Evolutionary conservation across 53 echinoderm and acorn worm genomes (phyloP).

Genomic region (Zoroaster sp.): DNA sequence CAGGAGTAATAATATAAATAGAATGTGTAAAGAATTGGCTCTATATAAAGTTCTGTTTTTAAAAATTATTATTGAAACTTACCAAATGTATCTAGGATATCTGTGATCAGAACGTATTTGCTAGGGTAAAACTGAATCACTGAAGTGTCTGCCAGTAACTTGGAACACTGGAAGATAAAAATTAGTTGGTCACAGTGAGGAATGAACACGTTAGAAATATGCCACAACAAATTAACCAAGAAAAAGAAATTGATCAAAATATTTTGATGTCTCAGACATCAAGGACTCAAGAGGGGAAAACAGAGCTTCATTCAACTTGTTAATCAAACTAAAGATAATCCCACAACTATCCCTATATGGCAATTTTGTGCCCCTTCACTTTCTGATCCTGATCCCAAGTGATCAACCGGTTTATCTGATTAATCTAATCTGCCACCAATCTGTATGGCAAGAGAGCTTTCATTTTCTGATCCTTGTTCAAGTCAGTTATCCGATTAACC

Average conservation of each 20-base stretch:
- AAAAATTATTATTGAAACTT: too few species aligned
- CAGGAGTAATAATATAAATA: neutral
- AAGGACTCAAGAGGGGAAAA: too few species aligned
- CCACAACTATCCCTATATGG: too few species aligned
- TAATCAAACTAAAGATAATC: too few species aligned
- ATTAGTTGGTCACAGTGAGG: neutral
- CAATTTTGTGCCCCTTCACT: slow-evolving; percentile 92
- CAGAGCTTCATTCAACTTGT: too few species aligned
- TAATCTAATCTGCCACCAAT: slow-evolving; percentile 93
- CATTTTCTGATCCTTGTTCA: neutral
- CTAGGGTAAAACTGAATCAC: slow-evolving; percentile 99
- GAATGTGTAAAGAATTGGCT: too few species aligned
- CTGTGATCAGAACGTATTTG: slow-evolving; percentile 96
- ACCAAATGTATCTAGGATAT: slow-evolving; percentile 98
- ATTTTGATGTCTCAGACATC: too few species aligned
- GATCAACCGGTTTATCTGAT: slow-evolving; percentile 86
- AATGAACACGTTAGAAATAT: too few species aligned
- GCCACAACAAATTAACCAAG: neutral
- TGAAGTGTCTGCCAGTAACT: slow-evolving; percentile 88
- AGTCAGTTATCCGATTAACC: neutral
- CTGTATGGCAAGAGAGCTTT: too few species aligned
- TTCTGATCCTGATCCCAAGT: slow-evolving; percentile 97
- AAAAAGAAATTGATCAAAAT: neutral
- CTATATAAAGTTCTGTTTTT: too few species aligned
- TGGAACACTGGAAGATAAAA: slow-evolving; percentile 82